A percentile compares a stretch with the other conserved stretches of the same genome.
Conservation (phyloP, 2,888 invertebrate species). For the Crematogaster levior region DNA sequence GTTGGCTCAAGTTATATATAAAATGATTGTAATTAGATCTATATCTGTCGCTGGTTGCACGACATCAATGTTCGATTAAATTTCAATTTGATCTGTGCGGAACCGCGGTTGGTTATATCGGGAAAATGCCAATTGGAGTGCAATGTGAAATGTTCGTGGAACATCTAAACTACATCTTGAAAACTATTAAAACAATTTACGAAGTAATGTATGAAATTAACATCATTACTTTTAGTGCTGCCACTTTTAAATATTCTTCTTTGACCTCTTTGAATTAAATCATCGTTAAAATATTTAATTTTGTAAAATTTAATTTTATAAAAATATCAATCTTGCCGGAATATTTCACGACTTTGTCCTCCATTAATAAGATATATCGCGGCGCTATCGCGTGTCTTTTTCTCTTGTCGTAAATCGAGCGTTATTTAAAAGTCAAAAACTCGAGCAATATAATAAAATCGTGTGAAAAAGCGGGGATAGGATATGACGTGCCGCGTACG, state of each 20-base stretch:
- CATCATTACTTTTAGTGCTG: neutral
- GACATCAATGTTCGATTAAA: neutral
- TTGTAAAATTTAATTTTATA: neutral
- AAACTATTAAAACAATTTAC: conserved; percentile 7
- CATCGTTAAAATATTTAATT: neutral
- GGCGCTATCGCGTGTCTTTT: neutral
- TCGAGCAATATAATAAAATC: conserved; percentile 40
- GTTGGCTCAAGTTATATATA: neutral
- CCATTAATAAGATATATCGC: conserved; percentile 20
- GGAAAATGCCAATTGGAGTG: neutral
- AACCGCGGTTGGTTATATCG: neutral
- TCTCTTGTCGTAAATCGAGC: conserved; percentile 11
- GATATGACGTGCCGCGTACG: conserved; percentile 31
- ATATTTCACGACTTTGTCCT: neutral
- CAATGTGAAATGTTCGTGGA: neutral
- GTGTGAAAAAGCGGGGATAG: neutral
- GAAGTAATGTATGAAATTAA: neutral
- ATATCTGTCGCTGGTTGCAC: neutral
- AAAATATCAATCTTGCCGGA: neutral
- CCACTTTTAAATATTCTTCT: neutral
- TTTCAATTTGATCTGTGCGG: neutral
- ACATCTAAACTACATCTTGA: neutral
- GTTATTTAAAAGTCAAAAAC: conserved; percentile 39
- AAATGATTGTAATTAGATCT: neutral
- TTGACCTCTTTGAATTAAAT: neutral